Base-by-base conservation (phyloP, 1,140 invertebrate genomes). In the Stenopsyche tienmushanensis region DNA sequence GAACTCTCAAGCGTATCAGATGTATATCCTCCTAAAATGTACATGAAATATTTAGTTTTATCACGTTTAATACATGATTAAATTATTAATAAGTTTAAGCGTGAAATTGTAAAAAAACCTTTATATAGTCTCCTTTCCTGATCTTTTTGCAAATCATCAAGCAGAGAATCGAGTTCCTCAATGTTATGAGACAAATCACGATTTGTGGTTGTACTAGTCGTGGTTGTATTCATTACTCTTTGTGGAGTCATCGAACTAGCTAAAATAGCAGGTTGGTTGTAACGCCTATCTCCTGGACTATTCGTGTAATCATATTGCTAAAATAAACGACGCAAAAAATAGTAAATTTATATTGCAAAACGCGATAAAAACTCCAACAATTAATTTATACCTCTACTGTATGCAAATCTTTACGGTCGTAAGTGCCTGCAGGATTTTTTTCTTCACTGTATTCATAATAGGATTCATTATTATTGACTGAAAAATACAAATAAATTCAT, bases 371-470 rank as follows among this genome's bases (percentile, higher is more conserved):
- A 34, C 29, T 7, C 13, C 13, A 13, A 34, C 13, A 13, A 5
- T 72, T 10, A 8, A 23, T 25, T n/a, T 1, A 15, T 57, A 80
- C 79, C 76, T 81, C 80, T 47, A 80, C 80, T 55, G 79, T 80
- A 24, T 74, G 77, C 49, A 77, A 69, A 54, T 81, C 78, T 70
- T 80, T 81, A 53, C 78, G 73, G 69, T 81, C 78, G 63, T 80
- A 81, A 64, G 80, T 80, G 3, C 79, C 78, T 0, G 73, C 68
- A 9, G 80, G 80, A 54, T 76, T 76, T 24, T 76, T 80, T 71
- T 81, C 78, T 63, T 81, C 80, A 25, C 78, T 79, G 66, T 81
- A 81, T 65, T 81, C 80, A 60, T 80, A 81, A 70, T 80, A 78
- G 72, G 78, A 81, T 69, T 81, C 79, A 62, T 78, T 72, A 41